Conservation (phyloP, 2,797 vertebrate genomes). For the Pantherophis vulpinus region DNA sequence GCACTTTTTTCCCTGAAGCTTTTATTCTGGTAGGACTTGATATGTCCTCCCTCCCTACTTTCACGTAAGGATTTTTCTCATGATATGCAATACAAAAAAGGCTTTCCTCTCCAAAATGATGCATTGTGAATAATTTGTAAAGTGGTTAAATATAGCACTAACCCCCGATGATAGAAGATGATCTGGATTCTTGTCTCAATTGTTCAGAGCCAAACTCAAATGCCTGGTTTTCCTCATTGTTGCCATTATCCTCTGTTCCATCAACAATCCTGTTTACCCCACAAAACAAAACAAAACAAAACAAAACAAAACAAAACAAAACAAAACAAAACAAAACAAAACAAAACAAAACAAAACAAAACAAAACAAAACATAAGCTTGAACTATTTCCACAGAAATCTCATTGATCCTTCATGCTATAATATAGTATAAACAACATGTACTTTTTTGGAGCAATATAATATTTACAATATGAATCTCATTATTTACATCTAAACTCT, state of each 20-base stretch:
- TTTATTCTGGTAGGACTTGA: not conserved
- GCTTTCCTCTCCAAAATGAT: not conserved
- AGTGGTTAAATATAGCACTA: slow-evolving; percentile 27
- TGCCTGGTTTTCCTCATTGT: slow-evolving; percentile 71
- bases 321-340: no score
- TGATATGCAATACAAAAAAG: slow-evolving; percentile 8
- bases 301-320: not conserved
- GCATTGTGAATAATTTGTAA: slow-evolving; percentile 22
- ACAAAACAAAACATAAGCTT: no score
- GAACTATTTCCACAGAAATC: slow-evolving; percentile 24
- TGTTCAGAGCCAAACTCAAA: slow-evolving; percentile 77
- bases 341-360: no score
- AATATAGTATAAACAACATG: slow-evolving; percentile 21
- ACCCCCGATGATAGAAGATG: slow-evolving; percentile 71
- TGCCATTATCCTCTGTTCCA: slow-evolving; percentile 76
- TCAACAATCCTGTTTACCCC: slow-evolving; percentile 75
- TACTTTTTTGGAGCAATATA: slow-evolving; percentile 18
- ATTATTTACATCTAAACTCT: not conserved
- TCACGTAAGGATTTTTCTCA: not conserved
- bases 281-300: not conserved
- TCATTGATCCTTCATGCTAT: not conserved
- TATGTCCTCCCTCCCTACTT: not conserved
- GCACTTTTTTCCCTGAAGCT: not conserved
- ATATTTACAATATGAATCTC: not conserved
- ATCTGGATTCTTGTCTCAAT: slow-evolving; percentile 66